A percentile compares a stretch with the other conserved stretches of the same genome.
Conservation (phyloP, 2,113 vertebrate species). For the Lamprologus tigripictilis region DNA sequence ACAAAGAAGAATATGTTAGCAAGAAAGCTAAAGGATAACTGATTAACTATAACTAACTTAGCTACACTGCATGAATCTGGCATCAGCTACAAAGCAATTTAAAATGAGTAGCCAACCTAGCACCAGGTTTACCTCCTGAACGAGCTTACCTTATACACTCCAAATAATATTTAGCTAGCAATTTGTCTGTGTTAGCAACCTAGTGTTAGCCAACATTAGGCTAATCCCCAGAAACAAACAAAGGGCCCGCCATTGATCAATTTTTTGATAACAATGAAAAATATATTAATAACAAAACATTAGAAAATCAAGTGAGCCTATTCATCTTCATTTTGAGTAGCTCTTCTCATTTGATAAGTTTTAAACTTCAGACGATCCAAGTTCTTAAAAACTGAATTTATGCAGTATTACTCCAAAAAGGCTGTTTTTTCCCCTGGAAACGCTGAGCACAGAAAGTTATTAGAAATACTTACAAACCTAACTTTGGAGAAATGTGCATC, state of each 20-base stretch:
- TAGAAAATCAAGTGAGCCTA: background rate
- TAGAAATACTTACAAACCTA: background rate
- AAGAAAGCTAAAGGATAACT: background rate
- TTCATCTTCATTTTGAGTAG: background rate
- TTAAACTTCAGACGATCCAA: rapidly evolving
- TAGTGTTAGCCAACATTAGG: background rate
- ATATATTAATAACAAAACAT: rapidly evolving
- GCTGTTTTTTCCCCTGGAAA: rapidly evolving
- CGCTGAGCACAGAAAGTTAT: background rate
- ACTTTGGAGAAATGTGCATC: background rate
- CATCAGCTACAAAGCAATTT: background rate
- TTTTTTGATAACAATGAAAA: background rate
- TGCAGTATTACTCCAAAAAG: background rate
- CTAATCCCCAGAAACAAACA: background rate
- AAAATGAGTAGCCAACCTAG: background rate
- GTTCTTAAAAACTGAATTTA: background rate
- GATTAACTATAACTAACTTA: background rate
- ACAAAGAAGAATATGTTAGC: background rate
- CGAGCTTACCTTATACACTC: rapidly evolving
- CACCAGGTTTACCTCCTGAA: background rate
- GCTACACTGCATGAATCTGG: background rate
- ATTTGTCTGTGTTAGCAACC: background rate
- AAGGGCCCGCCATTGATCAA: rapidly evolving
- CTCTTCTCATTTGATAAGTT: background rate
- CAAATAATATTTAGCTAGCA: background rate